Base-by-base conservation (phyloP, 2,797 vertebrate species). In the Sternarchorhynchus goeldii region DNA sequence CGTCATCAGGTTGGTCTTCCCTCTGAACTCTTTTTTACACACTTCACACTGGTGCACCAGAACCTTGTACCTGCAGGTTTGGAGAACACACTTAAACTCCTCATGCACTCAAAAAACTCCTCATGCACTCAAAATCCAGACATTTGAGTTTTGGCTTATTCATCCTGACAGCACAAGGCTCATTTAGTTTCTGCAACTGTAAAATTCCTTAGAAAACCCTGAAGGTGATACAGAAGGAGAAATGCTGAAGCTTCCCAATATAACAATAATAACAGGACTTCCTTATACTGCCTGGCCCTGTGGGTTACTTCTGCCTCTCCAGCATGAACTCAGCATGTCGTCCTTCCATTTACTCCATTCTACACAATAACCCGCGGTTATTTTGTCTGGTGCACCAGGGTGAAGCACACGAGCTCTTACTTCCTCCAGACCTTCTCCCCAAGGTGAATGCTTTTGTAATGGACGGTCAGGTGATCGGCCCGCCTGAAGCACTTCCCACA, bases 401-500 rank as follows among this genome's bases (percentile, higher is more conserved):
- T 58, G 41, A 73, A 31, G 20, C 5, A 20, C 16, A 7, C 6
- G 32, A 31, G 45, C 7, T 20, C 10, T 91, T 93, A 98, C 97
- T 98, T 99, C 87, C 97, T 95, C 96, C 97, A 98, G 50, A 99
- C 95, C 84, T 99, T 99, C 86, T 98, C 96, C 85, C 97, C 97
- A 53, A 99, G 88, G 88, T 99, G 97, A 81, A 97, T 97, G 31
- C 94, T 99, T 90, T 95, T 98, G 86, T 99, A 97, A 88, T 99
- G 98, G 82, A 98, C 97, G 0, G 95, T 96, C 83, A 99, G 94
- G 72, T 99, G 98, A 85, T 99, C 98, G 36, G 96, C 94, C 45
- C 97, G 95, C 31, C 98, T 93, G 91, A 99, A 97, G 84, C 98
- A 99, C 82, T 99, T 99, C 7, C 98, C 98, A 87, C 98, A 99